Evolutionary conservation across 1,140 invertebrate species (phyloP), one percentile per base, ranked within the genome.

Genomic region (Triops cancriformis): DNA sequence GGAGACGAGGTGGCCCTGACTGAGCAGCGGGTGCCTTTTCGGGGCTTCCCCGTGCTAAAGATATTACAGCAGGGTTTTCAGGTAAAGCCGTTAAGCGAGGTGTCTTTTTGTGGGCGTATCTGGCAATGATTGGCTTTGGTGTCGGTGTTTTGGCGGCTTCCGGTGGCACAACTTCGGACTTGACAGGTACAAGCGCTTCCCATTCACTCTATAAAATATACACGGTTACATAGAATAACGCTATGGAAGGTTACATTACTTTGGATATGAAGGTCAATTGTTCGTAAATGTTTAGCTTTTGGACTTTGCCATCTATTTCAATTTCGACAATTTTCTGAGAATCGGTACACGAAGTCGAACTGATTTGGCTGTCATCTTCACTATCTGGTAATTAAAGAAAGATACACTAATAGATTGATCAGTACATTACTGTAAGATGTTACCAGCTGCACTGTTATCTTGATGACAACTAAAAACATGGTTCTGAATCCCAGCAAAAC

Each of bases 391-490:
- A 27, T 26, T 1, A 18, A 23, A 1, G 0, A 31, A 37, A 37
- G 1, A 37, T 27, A 74, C 41, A 12, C 72, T 9, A 9, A 27
- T 18, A 31, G 26, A 26, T n/a, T 37, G 9, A 74, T 1, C 41
- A 10, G 12, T 74, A 18, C 5, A 74, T 1, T n/a, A 23, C 26
- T 74, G 26, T 6, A 76, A 1, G 12, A 43, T 14, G 26, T 45
- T 45, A 76, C 45, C 45, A n/a, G 27, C 42, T n/a, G 31, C 18
- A 12, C 26, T 26, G 81, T 83, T 84, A 28, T 92, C 90, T 83
- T 95, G 93, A 84, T 94, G 91, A 85, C 89, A 93, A 82, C 93
- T 93, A 77, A 91, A 90, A 79, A 95, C 85, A 84, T 96, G 94
- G 84, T 93, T 93, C 82, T 94, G 92, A 80, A 96, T 88, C 0